Conservation (phyloP, 1,140 invertebrate genomes). For the Rhynchophorus ferrugineus region DNA sequence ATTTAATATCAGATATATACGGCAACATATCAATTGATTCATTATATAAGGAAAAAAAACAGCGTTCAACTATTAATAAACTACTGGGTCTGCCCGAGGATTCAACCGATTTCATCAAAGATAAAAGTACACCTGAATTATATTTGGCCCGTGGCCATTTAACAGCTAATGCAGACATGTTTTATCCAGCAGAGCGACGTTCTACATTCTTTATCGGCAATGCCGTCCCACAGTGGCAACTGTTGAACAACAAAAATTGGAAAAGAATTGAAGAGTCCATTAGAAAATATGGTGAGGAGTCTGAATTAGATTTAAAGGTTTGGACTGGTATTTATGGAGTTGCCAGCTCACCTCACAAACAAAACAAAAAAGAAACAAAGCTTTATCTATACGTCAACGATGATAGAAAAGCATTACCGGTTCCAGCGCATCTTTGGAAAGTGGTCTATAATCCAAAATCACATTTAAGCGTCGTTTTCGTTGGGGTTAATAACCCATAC, state of each 20-base stretch:
- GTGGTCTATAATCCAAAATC: constrained; percentile 48
- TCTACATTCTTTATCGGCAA: constrained; percentile 50
- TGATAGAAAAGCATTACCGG: constrained; percentile 43
- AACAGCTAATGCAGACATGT: constrained; percentile 55
- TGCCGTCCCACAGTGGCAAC: constrained; percentile 49
- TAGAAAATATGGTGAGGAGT: constrained; percentile 36
- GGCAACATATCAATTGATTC: constrained; percentile 22
- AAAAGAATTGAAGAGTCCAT: constrained; percentile 42
- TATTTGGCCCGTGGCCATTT: constrained; percentile 57
- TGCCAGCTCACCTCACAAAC: constrained; percentile 44
- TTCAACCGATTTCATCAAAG: constrained; percentile 32
- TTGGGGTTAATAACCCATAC: constrained; percentile 60
- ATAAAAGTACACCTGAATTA: constrained; percentile 52
- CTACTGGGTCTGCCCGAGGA: constrained; percentile 34
- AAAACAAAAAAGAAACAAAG: constrained; percentile 34
- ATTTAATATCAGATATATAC: constrained; percentile 35
- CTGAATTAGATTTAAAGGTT: constrained; percentile 39
- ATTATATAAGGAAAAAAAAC: constrained; percentile 30
- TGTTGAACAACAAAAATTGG: constrained; percentile 52
- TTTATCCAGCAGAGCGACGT: constrained; percentile 53
- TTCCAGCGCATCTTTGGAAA: constrained; percentile 56
- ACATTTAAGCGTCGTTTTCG: constrained; percentile 49
- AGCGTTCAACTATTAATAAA: constrained; percentile 30
- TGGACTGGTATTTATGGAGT: constrained; percentile 52
- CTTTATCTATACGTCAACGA: constrained; percentile 44